Conservation (phyloP, 2,888 invertebrate genomes). For the Monopis laevigella region DNA sequence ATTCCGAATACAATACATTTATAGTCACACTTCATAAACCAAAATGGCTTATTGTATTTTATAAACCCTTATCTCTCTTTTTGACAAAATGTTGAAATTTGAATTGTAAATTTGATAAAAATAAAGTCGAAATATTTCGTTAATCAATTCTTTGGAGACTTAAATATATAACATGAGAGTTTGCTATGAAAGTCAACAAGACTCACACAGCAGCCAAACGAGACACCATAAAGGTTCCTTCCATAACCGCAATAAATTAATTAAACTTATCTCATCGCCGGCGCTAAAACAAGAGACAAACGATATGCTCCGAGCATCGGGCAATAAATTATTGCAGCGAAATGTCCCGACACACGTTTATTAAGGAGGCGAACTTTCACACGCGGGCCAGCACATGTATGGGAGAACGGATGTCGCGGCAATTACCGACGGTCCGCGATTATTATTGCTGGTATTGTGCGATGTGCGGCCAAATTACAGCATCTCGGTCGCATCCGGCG, state of each 20-base stretch:
- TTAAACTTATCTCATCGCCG: not conserved
- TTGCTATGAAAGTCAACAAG: too few species aligned
- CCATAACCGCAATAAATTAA: slow-evolving; percentile 3
- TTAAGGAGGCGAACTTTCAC: slow-evolving; percentile 45
- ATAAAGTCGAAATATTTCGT: too few species aligned
- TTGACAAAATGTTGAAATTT: too few species aligned
- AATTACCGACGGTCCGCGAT: slow-evolving; percentile 54
- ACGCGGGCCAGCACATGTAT: slow-evolving; percentile 27
- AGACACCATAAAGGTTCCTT: too few species aligned
- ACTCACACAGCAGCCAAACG: too few species aligned
- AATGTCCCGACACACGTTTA: slow-evolving; percentile 1
- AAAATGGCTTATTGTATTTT: too few species aligned
- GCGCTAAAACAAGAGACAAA: slow-evolving; percentile 6
- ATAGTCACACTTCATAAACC: too few species aligned
- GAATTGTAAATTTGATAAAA: too few species aligned
- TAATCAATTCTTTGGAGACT: too few species aligned
- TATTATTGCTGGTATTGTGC: slow-evolving; percentile 44
- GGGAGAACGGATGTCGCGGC: slow-evolving; percentile 52
- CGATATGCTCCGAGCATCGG: not conserved
- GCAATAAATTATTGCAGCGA: slow-evolving; percentile 8
- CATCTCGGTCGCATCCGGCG: slow-evolving; percentile 63
- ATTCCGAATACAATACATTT: too few species aligned
- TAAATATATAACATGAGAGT: too few species aligned
- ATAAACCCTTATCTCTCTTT: too few species aligned
- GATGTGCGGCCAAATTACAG: slow-evolving; percentile 51